Base-by-base conservation (phyloP, 37 sponge, comb jelly and placozoan genomes). In the Aplysina aerophoba region DNA sequence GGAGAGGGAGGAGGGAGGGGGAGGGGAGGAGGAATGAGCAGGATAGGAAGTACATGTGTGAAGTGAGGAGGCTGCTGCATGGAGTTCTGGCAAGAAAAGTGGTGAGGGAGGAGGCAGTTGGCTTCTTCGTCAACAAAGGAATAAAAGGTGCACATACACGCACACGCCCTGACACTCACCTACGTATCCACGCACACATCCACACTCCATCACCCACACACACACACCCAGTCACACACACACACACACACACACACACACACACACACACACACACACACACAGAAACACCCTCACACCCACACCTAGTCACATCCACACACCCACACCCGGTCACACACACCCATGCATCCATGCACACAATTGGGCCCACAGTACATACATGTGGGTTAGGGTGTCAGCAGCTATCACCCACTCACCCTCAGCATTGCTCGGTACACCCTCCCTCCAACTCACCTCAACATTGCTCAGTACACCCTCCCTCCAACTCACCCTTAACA, bases 361-460 rank as follows among this genome's bases (percentile, higher is more conserved):
- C 16, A 54, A 58, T 41, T n/a, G 39, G 36, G 37, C 66, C 44
- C 31, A 54, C 19, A 63, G 33, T 25, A 91, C 91, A n/a, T n/a
- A n/a, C n/a, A n/a, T n/a, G 67, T 87, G 69, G 39, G 24, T 64
- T 21, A 91, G 64, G 0, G 21, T 83, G 53, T 91, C 91, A 37
- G 75, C 79, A 11, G 20, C n/a, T n/a, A 1, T 50, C 63, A 31
- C 12, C 58, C 41, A 64, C 44, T 80, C 4, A 16, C 33, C 30
- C 39, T 79, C 24, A 87, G 72, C 14, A 39, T 67, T 31, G 30
- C 14, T 14, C 91, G 84, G 68, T 85, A 85, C 12, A 77, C 82
- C 54, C 59, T 79, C 59, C 82, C 77, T 37, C 55, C 92, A n/a
- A n/a, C n/a, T n/a, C n/a, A n/a, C n/a, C n/a, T n/a, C n/a, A n/a